phyloP scores from a whole-genome alignment of 2,888 invertebrate species.

The Habrosyne pyritoides region DNA sequence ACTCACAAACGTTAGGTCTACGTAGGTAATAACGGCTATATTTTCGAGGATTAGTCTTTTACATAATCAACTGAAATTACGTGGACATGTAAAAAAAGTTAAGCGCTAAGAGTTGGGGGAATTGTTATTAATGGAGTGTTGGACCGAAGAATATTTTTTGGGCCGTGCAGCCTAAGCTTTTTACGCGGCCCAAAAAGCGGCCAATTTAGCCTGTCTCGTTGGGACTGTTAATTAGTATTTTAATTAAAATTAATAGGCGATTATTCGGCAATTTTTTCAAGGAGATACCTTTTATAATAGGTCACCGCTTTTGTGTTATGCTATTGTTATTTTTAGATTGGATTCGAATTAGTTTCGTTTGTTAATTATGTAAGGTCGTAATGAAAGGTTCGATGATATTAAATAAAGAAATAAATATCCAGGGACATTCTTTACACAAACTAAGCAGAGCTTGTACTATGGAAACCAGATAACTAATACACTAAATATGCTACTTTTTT shows the following conservation, averaged over 20 bases:
- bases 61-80: conserved; percentile 62
- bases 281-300: conserved; percentile 50
- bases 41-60: conserved; percentile 51
- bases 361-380: no score
- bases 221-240: conserved; percentile 71
- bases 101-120: conserved; percentile 50
- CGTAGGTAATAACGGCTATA: conserved; percentile 16
- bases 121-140: conserved; percentile 71
- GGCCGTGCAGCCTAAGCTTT: conserved; percentile 55
- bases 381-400: no score
- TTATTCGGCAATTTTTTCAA: conserved; percentile 60
- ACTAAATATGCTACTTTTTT: no score
- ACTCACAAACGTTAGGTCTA: conserved; percentile 25
- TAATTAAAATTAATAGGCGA: conserved; percentile 78
- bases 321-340: conserved; percentile 19
- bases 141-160: conserved; percentile 63
- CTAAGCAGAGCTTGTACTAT: no score
- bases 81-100: conserved; percentile 46
- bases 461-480: no score
- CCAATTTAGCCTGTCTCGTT: conserved; percentile 68
- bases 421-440: no score
- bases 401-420: no score
- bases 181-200: conserved; percentile 55
- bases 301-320: conserved; percentile 32
- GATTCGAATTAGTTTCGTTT: no score